Evolutionary conservation across 2,888 invertebrate species (phyloP).

Genomic region (Eledone cirrhosa): DNA sequence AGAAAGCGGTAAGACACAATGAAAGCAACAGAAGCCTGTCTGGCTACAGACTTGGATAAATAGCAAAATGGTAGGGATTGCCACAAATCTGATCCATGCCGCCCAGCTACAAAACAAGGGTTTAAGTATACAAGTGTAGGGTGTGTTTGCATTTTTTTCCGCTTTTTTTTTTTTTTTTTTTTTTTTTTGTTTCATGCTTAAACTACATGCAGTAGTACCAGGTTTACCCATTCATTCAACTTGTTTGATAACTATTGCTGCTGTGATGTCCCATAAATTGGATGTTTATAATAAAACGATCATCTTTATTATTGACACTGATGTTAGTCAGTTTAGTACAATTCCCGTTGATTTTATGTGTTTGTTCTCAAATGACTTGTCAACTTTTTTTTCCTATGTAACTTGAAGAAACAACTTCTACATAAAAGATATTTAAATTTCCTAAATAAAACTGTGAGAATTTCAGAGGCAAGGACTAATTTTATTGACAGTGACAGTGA

Average conservation of each 20-base stretch:
- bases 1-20: background rate
- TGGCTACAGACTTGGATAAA: constrained; percentile 15
- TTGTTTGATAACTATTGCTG: background rate
- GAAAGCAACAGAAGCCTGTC: constrained; percentile 18
- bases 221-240: background rate
- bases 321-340: too few relatives aligned
- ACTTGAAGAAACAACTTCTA: too few relatives aligned
- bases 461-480: too few relatives aligned
- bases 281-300: too few relatives aligned
- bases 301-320: too few relatives aligned
- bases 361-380: too few relatives aligned
- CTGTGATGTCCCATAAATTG: background rate
- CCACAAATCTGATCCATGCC: constrained; percentile 23
- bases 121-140: background rate
- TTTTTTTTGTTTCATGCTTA: background rate
- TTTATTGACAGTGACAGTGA: too few relatives aligned
- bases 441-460: too few relatives aligned
- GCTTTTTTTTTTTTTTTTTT: too few relatives aligned
- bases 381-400: too few relatives aligned
- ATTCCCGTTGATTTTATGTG: too few relatives aligned
- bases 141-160: background rate
- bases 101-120: background rate
- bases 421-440: too few relatives aligned
- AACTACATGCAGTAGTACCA: background rate
- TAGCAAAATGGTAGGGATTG: constrained; percentile 4